These are phyloP conservation scores for Oscheius sp. DNA, from an alignment of 2,888 invertebrate species.

Conservation along the genomic window DNA sequence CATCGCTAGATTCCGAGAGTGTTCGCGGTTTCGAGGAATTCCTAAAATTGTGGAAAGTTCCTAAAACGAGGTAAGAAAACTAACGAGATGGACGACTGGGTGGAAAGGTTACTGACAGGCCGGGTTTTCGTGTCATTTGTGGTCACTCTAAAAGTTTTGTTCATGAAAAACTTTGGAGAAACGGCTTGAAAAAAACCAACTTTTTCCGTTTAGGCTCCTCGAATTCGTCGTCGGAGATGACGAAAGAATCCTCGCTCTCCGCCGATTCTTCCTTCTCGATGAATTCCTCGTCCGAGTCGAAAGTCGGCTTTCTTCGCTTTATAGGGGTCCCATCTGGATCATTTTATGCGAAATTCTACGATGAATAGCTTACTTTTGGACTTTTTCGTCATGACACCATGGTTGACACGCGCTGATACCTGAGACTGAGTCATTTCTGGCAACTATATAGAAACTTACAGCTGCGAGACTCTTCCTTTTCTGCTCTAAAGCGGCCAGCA, in stretches of 20 bases:
- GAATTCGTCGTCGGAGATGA: constrained; percentile 41
- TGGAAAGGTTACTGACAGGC: constrained; percentile 3
- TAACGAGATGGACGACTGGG: neutral
- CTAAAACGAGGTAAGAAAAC: neutral
- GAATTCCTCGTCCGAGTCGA: constrained; percentile 45
- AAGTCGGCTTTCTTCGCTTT: constrained; percentile 4
- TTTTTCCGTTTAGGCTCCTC: constrained; percentile 34
- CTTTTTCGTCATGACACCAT: neutral
- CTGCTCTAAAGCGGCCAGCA: constrained; percentile 26
- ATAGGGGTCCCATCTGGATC: neutral
- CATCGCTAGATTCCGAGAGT: constrained; percentile 52
- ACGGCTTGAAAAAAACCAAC: neutral
- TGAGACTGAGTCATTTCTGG: neutral
- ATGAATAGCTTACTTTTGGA: neutral
- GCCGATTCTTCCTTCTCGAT: constrained; percentile 41
- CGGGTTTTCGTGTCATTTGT: neutral
- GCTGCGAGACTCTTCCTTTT: constrained; percentile 33
- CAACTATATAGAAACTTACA: constrained; percentile 8
- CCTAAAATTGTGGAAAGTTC: neutral
- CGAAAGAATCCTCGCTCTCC: constrained; percentile 47
- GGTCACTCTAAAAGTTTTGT: constrained; percentile 1
- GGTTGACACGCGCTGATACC: constrained; percentile 11
- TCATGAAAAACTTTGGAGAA: neutral
- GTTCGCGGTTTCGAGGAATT: constrained; percentile 32
- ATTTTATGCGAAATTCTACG: neutral